Evolutionary conservation across 2,888 invertebrate genomes (phyloP).

Genomic region (Spodoptera picta): DNA sequence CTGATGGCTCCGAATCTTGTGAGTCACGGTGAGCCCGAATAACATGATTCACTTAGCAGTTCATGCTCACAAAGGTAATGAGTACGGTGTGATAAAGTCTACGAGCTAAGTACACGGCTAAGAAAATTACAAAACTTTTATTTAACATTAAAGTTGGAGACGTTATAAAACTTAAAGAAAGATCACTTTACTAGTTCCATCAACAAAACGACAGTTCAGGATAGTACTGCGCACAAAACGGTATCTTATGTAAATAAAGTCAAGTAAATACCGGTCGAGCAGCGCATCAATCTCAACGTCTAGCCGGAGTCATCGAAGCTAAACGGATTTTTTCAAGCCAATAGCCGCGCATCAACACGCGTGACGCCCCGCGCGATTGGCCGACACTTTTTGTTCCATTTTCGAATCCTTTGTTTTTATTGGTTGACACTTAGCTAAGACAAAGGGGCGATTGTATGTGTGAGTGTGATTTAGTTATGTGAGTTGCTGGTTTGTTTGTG

Average conservation of each 20-base stretch:
- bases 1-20: constrained; percentile 43
- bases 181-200: constrained; percentile 11
- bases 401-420: constrained; percentile 89
- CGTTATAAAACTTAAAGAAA: constrained; percentile 8
- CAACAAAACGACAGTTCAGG: constrained; percentile 23
- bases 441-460: constrained; percentile 85
- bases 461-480: constrained; percentile 79
- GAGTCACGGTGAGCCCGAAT: constrained; percentile 29
- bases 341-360: constrained; percentile 87
- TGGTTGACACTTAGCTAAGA: constrained; percentile 89
- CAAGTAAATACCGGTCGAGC: constrained; percentile 73
- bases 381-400: constrained; percentile 87
- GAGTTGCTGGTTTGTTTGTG: constrained; percentile 68
- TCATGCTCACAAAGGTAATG: constrained; percentile 9
- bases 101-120: too few species aligned
- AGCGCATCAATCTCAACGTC: constrained; percentile 84
- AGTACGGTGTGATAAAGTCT: background rate
- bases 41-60: constrained; percentile 34
- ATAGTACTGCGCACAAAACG: constrained; percentile 43
- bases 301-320: constrained; percentile 85
- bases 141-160: background rate
- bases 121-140: background rate
- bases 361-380: constrained; percentile 86
- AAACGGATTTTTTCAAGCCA: constrained; percentile 88
- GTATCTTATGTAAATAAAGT: constrained; percentile 69